phyloP scores from a whole-genome alignment of 2,797 vertebrate species.

The Phataginus tetradactyla region DNA sequence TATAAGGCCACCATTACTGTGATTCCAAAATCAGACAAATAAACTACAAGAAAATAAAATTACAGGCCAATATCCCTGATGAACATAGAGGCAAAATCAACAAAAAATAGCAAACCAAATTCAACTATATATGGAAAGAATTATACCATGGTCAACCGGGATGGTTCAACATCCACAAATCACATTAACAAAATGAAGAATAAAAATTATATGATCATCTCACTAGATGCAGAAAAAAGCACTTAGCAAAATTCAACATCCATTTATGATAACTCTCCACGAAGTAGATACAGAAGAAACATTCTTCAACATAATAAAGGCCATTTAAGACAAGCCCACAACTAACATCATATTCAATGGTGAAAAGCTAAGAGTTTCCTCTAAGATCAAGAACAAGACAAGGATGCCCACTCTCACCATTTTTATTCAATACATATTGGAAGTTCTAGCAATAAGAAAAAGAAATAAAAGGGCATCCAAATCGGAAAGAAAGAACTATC shows the following conservation, averaged over 20 bases:
- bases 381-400: not conserved
- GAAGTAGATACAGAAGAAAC: not conserved
- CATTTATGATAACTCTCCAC: not conserved
- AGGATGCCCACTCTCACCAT: not conserved
- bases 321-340: not conserved
- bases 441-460: not conserved
- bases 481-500: not conserved
- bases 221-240: not conserved
- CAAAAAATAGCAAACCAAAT: not conserved
- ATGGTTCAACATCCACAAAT: not conserved
- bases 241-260: not conserved
- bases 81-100: not conserved
- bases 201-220: not conserved
- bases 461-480: not conserved
- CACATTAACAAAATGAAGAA: not conserved
- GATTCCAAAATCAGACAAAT: not conserved
- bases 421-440: not conserved
- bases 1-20: not conserved
- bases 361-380: not conserved
- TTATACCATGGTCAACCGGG: not conserved
- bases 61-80: not conserved
- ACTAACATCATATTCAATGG: not conserved
- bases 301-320: not conserved
- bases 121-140: not conserved
- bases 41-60: not conserved